Evolutionary conservation across 2,797 vertebrate genomes (phyloP).

Genomic region (Pristis pectinata): DNA sequence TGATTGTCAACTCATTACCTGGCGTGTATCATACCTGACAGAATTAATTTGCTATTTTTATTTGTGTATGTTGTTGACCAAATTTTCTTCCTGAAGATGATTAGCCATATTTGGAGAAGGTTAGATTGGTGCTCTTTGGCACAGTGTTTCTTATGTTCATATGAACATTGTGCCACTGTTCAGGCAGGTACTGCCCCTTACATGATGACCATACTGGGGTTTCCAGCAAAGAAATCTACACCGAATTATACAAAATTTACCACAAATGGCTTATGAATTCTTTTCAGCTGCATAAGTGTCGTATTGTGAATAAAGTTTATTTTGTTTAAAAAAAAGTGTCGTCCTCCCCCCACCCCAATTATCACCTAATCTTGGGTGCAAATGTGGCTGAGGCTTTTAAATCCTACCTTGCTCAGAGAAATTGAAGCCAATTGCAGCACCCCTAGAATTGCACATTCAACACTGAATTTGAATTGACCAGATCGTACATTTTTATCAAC

Average conservation of each 20-base stretch:
- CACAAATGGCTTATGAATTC: neutral
- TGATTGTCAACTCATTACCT: neutral
- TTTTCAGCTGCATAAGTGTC: neutral
- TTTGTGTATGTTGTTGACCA: neutral
- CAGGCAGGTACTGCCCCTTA: neutral
- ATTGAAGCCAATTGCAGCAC: neutral
- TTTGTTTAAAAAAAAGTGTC: too few relatives aligned
- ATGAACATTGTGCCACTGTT: neutral
- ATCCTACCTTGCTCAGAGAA: neutral
- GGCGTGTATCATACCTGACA: too few relatives aligned
- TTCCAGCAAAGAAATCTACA: neutral
- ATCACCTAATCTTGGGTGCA: neutral
- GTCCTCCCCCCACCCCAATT: neutral
- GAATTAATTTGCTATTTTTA: neutral
- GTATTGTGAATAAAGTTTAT: too few relatives aligned
- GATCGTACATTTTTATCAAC: neutral
- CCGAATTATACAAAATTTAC: neutral
- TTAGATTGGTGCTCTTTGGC: neutral
- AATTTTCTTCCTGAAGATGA: neutral
- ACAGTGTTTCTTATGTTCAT: neutral
- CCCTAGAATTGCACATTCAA: neutral
- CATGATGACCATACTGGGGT: neutral
- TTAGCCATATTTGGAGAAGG: neutral
- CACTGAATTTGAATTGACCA: neutral
- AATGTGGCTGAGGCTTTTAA: neutral